Base-by-base conservation (phyloP, 1,140 invertebrate genomes). In the Sesamia nonagrioides region DNA sequence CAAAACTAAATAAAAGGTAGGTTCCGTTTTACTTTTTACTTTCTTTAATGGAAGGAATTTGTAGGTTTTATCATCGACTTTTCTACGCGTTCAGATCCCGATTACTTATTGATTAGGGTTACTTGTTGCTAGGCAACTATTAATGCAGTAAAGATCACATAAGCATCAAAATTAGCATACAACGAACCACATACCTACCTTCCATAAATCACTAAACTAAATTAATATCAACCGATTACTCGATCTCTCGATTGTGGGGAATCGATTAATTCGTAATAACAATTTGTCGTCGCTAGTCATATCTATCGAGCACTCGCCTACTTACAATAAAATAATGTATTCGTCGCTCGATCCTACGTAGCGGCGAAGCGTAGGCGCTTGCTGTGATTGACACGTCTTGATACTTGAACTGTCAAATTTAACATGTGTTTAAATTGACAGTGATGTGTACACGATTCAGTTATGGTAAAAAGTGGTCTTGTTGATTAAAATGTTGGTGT, bases 251-350 rank as follows among this genome's bases (percentile, higher is more conserved):
- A 75, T 75, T 68, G 45, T 40, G 71, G 73, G 71, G 83, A 69
- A 91, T 90, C 87, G 89, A 92, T 92, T 92, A 92, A 90, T 91
- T 88, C 80, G 88, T 89, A 90, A 90, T 91, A 90, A 87, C 88
- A 91, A 91, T 92, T 92, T 92, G 91, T 92, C 89, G 91, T 89
- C 90, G 87, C 81, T 73, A 79, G 68, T 89, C 89, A 91, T 90
- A 90, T 89, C 86, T 88, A 91, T 88, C 79, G 88, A 81, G 84
- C 82, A 84, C 84, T 91, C 90, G 90, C 91, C 90, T 92, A 91
- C 91, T 91, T 91, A 87, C 84, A 85, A 84, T 82, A 85, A 89
- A 86, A 89, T 92, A 92, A 90, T 91, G 84, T 92, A 92, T 91
- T 90, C 89, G 86, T 82, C 79, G 78, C 88, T 86, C 82, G 86